Base-by-base conservation (phyloP, 2,113 vertebrate species). In the Theristicus caerulescens region DNA sequence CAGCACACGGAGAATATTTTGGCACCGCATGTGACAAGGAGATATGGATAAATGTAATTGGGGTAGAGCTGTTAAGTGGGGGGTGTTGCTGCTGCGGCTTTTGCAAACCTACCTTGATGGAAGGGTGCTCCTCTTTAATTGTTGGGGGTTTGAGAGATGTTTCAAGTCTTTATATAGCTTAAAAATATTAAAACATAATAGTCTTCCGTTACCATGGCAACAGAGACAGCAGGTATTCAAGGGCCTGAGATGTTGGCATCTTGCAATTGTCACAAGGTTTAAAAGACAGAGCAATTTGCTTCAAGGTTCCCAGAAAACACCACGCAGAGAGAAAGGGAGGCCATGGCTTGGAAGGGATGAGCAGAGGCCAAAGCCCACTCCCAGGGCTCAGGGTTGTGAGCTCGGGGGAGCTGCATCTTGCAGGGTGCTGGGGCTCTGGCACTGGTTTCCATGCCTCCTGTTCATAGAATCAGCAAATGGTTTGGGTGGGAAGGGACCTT, bases 111-210 rank as follows among this genome's bases (percentile, higher is more conserved):
- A 34, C 42, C 52, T 26, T 11, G 44, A 46, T 13, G 54, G 47
- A 81, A 81, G n/a, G 34, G 36, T 11, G 12, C 12, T 73, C 34
- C 16, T 67, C 16, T 59, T 88, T 32, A 47, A 70, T 73, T 9
- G 0, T 4, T 18, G n/a, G 34, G 32, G 13, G 1, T 1, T 57
- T 55, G 57, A 52, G 38, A 79, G 27, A 19, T 10, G 17, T 88
- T 92, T 49, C 36, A 11, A 65, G 44, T 21, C 64, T 94, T 92
- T 88, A 59, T 38, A 27, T 55, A 90, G 88, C 83, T 88, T 66
- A 20, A 88, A 85, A 90, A 47, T 51, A 74, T 82, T 74, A 94
- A 93, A 94, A 90, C 34, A 44, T 46, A 57, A 90, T 83, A 85
- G 46, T 7, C 57, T 82, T 54, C 32, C 4, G 83, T 96, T 88